Evolutionary conservation across 2,888 invertebrate genomes (phyloP), one percentile per base, ranked within the genome.

Genomic region (Cepaea hortensis): DNA sequence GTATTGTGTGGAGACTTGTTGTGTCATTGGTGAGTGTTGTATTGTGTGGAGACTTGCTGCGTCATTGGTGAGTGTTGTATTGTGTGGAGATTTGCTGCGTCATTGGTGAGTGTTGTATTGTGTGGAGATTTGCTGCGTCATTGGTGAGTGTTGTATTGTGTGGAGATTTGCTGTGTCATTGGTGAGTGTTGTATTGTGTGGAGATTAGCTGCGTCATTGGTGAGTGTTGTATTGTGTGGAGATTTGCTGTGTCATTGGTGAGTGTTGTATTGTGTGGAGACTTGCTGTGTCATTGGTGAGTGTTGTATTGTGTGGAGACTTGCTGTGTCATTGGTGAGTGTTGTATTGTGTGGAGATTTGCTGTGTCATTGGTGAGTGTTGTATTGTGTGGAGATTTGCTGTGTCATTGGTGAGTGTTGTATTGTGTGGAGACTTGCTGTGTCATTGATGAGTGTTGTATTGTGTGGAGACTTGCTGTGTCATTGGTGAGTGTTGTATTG

Each of bases 151-250:
- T 55, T 55, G 95, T 99, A 98, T 94, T 96, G 98, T 91, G 97
- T 98, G 48, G 99, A 99, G 95, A 99, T 99, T 0, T 99, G 99
- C 94, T 98, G 98, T 95, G 98, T 99, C 90, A 97, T 99, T 93
- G 99, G 98, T 97, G 95, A 95, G 95, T 55, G 55, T 55, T 55
- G 95, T 99, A 98, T 94, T 96, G 98, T 91, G 97, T 98, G 48
- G 99, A 99, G 95, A 99, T 99, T 0, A 99, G 99, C 94, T 98
- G 98, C 95, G 98, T 99, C 90, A 97, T 99, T 93, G 99, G 98
- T 97, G 95, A 95, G 95, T 55, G 55, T 55, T 55, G 95, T 99
- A 98, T 94, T 96, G 98, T 91, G 97, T 98, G 48, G 99, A 99
- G 95, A 99, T 99, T 0, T 99, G 99, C 94, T 98, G 98, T 95